Evolutionary conservation across 2,113 vertebrate genomes (phyloP), one percentile per base, ranked within the genome.

Genomic region (Dasyornis broadbenti): DNA sequence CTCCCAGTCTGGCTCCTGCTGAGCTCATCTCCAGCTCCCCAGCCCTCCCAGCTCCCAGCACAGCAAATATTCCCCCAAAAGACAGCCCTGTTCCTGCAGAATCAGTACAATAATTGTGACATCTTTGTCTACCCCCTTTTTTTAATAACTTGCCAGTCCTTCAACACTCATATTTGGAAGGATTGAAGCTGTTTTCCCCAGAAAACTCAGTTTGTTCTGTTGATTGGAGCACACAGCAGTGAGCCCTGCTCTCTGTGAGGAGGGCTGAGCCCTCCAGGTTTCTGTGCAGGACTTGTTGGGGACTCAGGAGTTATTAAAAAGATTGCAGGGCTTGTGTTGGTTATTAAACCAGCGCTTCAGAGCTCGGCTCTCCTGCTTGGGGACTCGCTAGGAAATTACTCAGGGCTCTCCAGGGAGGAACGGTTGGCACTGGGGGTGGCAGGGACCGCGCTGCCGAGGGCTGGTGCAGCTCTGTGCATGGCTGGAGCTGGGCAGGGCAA

Each of bases 221-320:
- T 92, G 86, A 75, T 73, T 93, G 82, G 81, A 65, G 24, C 63
- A 30, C 56, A 27, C 26, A 31, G 7, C 52, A 89, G 76, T 3
- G 28, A 63, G 11, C 20, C 44, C 57, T 4, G 6, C 49, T 76
- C 39, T 63, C 22, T 0, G 0, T 39, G 56, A 70, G 66, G 68
- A 59, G 64, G n/a, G 40, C 68, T 81, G 59, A 89, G 86, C 92
- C 82, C 88, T 64, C 63, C 15, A 73, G 91, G 15, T 65, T 64
- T 81, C 40, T 26, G 15, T 30, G 72, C 66, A 70, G 56, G 56
- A 54, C 82, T 19, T 80, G 66, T 5, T 73, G 82, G 66, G 59
- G 40, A 75, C 80, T 71, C 72, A n/a, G 68, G 83, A 83, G 91
- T 96, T 95, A 97, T 96, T 97, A 72, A 61, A 92, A 85, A 87